A percentile compares a stretch with the other conserved stretches of the same genome.
phyloP scores from a whole-genome alignment of 2,888 invertebrate species.

The Machimus rusticus region DNA sequence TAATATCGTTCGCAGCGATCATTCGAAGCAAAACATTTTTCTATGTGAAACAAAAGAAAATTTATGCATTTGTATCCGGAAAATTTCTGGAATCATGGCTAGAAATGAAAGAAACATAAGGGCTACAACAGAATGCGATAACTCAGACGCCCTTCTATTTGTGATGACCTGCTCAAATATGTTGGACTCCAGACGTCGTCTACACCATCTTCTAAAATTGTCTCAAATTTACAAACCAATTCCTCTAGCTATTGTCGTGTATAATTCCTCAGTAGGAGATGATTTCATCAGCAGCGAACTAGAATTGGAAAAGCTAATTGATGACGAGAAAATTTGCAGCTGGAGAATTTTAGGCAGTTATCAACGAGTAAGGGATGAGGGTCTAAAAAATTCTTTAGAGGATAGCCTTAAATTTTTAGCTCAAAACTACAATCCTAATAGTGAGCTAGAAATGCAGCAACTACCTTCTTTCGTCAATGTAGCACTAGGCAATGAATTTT shows the following conservation, averaged over 20 bases:
- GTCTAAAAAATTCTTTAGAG: slow-evolving; percentile 63
- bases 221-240: slow-evolving; percentile 50
- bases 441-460: slow-evolving; percentile 68
- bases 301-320: slow-evolving; percentile 54
- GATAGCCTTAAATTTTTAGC: slow-evolving; percentile 66
- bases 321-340: slow-evolving; percentile 62
- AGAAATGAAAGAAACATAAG: slow-evolving; percentile 54
- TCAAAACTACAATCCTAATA: slow-evolving; percentile 64
- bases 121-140: slow-evolving; percentile 51
- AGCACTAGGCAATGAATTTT: slow-evolving; percentile 70
- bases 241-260: slow-evolving; percentile 56
- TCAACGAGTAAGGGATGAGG: slow-evolving; percentile 52
- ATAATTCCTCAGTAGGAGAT: slow-evolving; percentile 45
- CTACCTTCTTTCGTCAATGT: slow-evolving; percentile 67
- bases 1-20: slow-evolving; percentile 9
- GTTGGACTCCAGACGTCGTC: slow-evolving; percentile 51
- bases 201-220: slow-evolving; percentile 54
- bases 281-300: slow-evolving; percentile 46
- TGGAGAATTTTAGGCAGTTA: slow-evolving; percentile 52
- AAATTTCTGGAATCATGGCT: slow-evolving; percentile 54
- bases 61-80: slow-evolving; percentile 58
- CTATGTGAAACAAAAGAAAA: slow-evolving; percentile 52
- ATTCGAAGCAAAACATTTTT: slow-evolving; percentile 48
- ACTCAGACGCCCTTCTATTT: slow-evolving; percentile 57
- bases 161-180: slow-evolving; percentile 52